These are phyloP conservation scores for Gadopsis bispinosus DNA, from an alignment of 2,797 vertebrate genomes.

Conservation along the genomic window DNA sequence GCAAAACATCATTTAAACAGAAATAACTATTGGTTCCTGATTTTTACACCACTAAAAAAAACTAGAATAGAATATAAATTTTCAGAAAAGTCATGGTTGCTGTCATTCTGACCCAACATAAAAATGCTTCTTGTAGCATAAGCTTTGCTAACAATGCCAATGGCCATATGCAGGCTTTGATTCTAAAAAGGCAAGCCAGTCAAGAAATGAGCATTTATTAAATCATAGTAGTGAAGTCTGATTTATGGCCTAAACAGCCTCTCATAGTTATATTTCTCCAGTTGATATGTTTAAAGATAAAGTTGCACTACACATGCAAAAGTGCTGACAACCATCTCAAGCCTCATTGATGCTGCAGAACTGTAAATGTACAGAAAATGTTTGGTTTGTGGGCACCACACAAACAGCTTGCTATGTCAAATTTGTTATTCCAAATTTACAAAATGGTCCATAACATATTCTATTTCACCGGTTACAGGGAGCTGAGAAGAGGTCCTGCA, in stretches of 20 bases:
- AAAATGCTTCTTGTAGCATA: neutral
- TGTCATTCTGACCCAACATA: neutral
- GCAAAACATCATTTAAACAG: neutral
- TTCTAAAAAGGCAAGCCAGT: neutral
- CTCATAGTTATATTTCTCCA: neutral
- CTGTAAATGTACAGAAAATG: conserved; percentile 3
- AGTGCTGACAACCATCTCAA: neutral
- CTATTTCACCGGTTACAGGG: conserved; percentile 14
- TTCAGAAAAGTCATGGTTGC: neutral
- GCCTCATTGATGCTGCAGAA: neutral
- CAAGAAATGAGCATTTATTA: neutral
- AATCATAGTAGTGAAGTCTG: neutral
- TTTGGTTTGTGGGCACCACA: conserved; percentile 2
- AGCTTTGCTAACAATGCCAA: neutral
- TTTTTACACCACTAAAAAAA: neutral
- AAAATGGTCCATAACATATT: conserved; percentile 36
- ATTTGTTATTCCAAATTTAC: conserved; percentile 26
- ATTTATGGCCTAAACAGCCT: conserved; percentile 5
- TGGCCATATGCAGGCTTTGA: neutral
- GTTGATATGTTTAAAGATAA: conserved; percentile 5
- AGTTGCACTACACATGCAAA: neutral
- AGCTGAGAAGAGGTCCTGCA: conserved; percentile 15
- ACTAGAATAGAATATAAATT: neutral
- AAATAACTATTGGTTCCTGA: neutral
- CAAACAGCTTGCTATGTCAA: neutral